Base-by-base conservation (phyloP, 2,113 vertebrate species). In the Tenrec ecaudatus region DNA sequence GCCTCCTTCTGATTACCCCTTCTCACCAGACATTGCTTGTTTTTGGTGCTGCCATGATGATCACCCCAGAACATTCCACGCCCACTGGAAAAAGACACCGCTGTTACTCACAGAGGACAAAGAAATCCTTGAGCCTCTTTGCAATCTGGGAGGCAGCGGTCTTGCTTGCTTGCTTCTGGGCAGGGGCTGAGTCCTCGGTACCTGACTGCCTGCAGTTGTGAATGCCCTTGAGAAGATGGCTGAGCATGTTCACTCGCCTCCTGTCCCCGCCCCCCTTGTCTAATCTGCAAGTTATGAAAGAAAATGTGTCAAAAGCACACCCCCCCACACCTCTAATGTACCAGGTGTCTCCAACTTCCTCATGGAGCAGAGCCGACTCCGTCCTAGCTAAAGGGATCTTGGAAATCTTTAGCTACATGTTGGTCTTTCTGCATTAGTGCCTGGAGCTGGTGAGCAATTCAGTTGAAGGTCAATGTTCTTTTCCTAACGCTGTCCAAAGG, bases 321-420 rank as follows among this genome's bases (percentile, higher is more conserved):
- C 12, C 47, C 47, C 47, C 47, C 47, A 5, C 89, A 64, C 76
- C 81, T 76, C 88, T 85, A 87, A 91, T 40, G 43, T 38, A 95
- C 92, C 96, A 95, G 93, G 93, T 97, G 73, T 95, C 94, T 95
- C 85, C 43, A 76, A 94, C 81, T 94, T 92, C 91, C 84, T 94
- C 84, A 94, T 27, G 95, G 94, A 93, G 82, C 82, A 85, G 92
- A 78, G 73, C 84, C 79, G 86, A 62, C 78, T 94, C 88, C 43
- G 89, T 95, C n/a, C 29, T 38, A 85, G 93, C 73, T 87, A 91
- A 88, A 62, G 60, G 31, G 53, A 90, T 73, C 78, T 85, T 95
- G 92, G 94, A 95, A 92, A 89, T 95, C 89, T 76, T 91, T 92
- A 95, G 79, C 90, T 69, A 76, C 57, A 91, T 96, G 94, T 97